Percentiles rank a stretch among this genome's conserved stretches.
Conservation (phyloP, 2,888 invertebrate genomes). For the Bombylius discolor region DNA sequence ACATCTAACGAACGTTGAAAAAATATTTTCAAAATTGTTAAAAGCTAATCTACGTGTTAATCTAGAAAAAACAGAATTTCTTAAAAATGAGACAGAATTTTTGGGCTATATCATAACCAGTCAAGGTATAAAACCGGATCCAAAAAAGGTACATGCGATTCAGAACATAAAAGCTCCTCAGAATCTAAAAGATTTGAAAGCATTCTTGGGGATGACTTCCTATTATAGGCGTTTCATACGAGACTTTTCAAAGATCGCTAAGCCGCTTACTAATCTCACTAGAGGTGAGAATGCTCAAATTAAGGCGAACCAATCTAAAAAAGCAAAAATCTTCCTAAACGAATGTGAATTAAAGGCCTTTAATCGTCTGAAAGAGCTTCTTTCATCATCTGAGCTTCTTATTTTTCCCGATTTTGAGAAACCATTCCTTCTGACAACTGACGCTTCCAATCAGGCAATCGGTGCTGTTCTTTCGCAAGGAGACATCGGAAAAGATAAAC, state of each 20-base stretch:
- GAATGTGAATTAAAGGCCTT: background rate
- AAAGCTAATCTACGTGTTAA: background rate
- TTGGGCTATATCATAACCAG: no score
- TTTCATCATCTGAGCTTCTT: background rate
- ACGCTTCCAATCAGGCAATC: conserved; percentile 1
- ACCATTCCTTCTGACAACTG: conserved; percentile 1
- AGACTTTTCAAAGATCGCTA: conserved; percentile 12
- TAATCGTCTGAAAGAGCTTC: no score
- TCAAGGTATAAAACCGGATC: background rate
- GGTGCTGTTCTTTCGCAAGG: conserved; percentile 1
- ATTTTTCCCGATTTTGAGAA: background rate
- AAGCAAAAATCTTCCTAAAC: conserved; percentile 6
- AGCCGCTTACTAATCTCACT: background rate
- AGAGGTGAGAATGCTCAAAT: background rate
- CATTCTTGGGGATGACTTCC: background rate
- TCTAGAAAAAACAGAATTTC: background rate
- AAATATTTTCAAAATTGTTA: no score
- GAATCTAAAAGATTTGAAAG: background rate
- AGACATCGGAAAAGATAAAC: background rate
- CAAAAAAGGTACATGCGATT: background rate
- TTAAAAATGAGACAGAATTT: background rate
- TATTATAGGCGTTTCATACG: conserved; percentile 7
- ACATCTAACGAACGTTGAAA: no score
- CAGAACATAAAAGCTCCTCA: background rate
- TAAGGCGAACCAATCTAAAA: conserved; percentile 4